phyloP scores from a whole-genome alignment of 2,797 vertebrate genomes.

The Melanotaenia maccullochi region DNA sequence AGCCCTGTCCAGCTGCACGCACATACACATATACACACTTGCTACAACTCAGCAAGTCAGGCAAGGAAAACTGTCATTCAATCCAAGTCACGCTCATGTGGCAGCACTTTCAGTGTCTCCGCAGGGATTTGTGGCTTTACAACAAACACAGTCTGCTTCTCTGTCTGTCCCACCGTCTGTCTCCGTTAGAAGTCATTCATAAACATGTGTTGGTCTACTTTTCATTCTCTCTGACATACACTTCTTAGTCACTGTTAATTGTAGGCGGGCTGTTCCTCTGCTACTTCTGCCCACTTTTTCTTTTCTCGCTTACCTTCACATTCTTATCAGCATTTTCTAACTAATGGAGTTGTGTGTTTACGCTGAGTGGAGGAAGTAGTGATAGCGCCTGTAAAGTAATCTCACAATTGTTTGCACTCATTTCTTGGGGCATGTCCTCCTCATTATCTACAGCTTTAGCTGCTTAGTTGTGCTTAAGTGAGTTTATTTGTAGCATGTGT shows the following conservation, averaged over 20 bases:
- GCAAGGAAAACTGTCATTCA: slow-evolving; percentile 56
- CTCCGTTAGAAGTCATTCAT: slow-evolving; percentile 47
- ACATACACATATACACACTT: slow-evolving; percentile 9
- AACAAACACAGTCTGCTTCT: slow-evolving; percentile 26
- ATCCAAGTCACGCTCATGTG: slow-evolving; percentile 35
- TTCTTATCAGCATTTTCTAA: slow-evolving; percentile 43
- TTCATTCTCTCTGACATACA: neutral
- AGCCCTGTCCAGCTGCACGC: slow-evolving; percentile 17
- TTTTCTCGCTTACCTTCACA: slow-evolving; percentile 1
- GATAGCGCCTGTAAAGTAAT: slow-evolving; percentile 73
- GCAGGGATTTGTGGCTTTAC: slow-evolving; percentile 52
- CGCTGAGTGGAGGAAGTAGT: slow-evolving; percentile 51
- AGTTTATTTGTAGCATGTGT: slow-evolving; percentile 18
- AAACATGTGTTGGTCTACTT: slow-evolving; percentile 27
- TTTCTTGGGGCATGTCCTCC: slow-evolving; percentile 44
- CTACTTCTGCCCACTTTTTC: slow-evolving; percentile 18
- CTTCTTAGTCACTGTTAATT: slow-evolving; percentile 16
- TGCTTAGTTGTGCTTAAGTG: slow-evolving; percentile 43
- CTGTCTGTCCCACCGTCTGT: slow-evolving; percentile 41
- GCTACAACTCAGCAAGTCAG: slow-evolving; percentile 31
- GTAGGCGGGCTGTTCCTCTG: slow-evolving; percentile 5
- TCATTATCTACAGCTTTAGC: slow-evolving; percentile 60
- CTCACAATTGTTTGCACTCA: slow-evolving; percentile 60
- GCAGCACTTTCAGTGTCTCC: slow-evolving; percentile 48
- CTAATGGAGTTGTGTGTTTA: slow-evolving; percentile 71